Conservation (phyloP, 2,888 invertebrate species). For the Dyspetes luteomarginatus region DNA sequence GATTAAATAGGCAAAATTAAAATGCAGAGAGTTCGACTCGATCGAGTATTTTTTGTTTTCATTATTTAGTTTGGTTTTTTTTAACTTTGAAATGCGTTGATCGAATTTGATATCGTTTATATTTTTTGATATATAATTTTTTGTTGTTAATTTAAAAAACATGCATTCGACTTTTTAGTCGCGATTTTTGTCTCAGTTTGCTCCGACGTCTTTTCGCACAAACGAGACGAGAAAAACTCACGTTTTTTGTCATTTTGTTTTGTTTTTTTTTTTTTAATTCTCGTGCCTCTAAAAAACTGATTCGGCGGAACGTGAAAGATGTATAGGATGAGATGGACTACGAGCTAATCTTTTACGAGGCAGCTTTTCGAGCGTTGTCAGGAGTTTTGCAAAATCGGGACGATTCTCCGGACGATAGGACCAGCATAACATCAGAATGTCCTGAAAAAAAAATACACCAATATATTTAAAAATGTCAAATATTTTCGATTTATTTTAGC, state of each 20-base stretch:
- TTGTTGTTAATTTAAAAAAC: constrained; percentile 1
- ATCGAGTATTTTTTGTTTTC: constrained; percentile 5
- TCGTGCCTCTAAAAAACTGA: constrained; percentile 90
- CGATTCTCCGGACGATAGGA: constrained; percentile 93
- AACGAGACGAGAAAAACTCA: constrained; percentile 21
- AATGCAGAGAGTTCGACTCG: constrained; percentile 9
- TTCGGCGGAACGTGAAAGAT: constrained; percentile 97
- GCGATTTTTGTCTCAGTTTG: background rate
- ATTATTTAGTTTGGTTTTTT: background rate
- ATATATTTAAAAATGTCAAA: background rate
- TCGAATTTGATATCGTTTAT: constrained; percentile 6
- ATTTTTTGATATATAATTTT: constrained; percentile 8
- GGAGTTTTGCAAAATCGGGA: constrained; percentile 94
- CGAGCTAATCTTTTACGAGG: constrained; percentile 98
- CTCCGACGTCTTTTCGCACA: constrained; percentile 10
- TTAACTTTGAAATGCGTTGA: constrained; percentile 4
- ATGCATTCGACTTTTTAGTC: background rate
- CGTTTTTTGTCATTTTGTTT: background rate
- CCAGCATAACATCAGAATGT: constrained; percentile 99
- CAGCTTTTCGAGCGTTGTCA: constrained; percentile 94
- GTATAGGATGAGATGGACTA: constrained; percentile 99
- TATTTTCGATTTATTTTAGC: background rate
- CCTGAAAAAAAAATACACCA: constrained; percentile 85
- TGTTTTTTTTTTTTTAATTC: constrained; percentile 17
- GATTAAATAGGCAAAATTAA: constrained; percentile 35